Evolutionary conservation across 2,113 vertebrate species (phyloP), one percentile per base, ranked within the genome.

Genomic region (Seriola aureovittata): DNA sequence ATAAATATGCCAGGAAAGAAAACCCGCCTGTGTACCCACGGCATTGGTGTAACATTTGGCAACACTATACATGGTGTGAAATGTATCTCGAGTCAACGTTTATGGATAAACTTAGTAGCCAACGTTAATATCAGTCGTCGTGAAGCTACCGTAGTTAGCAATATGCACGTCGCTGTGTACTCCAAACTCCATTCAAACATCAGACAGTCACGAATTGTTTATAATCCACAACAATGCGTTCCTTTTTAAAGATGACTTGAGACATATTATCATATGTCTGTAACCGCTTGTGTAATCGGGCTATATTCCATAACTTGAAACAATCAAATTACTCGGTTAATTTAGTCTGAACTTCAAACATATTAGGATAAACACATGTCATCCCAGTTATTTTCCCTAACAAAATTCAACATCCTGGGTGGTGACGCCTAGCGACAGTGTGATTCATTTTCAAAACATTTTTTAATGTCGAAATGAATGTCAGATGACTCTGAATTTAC

Each of bases 121-220:
- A 34, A 52, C 14, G 52, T 19, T 62, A 10, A 59, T 46, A 12
- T 14, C n/a, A 60, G 6, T 14, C 48, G 42, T 34, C n/a, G 17
- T 50, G 14, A 11, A 46, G 58, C 69, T n/a, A 38, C 9, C 38
- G 14, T 54, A 44, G 72, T 71, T 76, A 44, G 40, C 50, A 48
- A 76, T 1, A 8, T 40, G 8, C 32, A 25, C 3, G 12, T 36
- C 29, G 0, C 38, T 63, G 4, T 69, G 11, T 60, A 36, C 19
- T 48, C 8, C 14, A 57, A 60, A 75, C 21, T 71, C 19, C 5
- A 75, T 81, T 48, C 29, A 78, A 78, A 46, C 32, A 85, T 25
- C 13, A 10, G 48, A 0, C 65, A 44, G 32, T 17, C 50, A 63
- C 48, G 12, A 32, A 17, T 25, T 38, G 32, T 52, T 65, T 32